These are phyloP conservation scores for Kryphioiulus occultus DNA, from an alignment of 2,888 invertebrate genomes.

Conservation along the genomic window DNA sequence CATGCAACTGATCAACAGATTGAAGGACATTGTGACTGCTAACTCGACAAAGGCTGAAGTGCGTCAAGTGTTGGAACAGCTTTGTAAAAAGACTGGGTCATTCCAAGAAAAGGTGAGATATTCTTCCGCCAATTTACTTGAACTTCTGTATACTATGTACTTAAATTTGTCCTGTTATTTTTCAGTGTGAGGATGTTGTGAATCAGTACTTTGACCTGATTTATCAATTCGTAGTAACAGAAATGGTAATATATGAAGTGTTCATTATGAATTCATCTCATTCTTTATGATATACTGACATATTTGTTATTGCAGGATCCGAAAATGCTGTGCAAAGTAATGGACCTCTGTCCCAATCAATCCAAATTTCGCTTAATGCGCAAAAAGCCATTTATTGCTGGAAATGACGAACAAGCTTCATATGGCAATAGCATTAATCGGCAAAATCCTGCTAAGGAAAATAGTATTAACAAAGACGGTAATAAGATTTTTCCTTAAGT, in stretches of 20 bases:
- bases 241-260: conserved; percentile 63
- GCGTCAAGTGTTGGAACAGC: background rate
- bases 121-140: background rate
- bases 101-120: background rate
- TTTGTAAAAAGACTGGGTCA: background rate
- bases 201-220: conserved; percentile 79
- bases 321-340: conserved; percentile 73
- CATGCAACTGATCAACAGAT: conserved; percentile 79
- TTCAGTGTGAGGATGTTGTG: conserved; percentile 74
- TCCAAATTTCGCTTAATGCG: background rate
- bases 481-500: background rate
- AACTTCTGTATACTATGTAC: background rate
- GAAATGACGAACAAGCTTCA: conserved; percentile 35
- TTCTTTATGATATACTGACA: background rate
- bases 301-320: conserved; percentile 64
- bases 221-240: conserved; percentile 74
- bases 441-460: background rate
- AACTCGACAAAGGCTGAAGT: conserved; percentile 74
- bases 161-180: conserved; percentile 49
- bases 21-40: conserved; percentile 79
- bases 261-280: background rate
- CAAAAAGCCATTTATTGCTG: conserved; percentile 33
- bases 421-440: conserved; percentile 16
- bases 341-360: conserved; percentile 70
- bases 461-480: conserved; percentile 17